Conservation (phyloP, 2,888 invertebrate species). For the Andrena flavipes region DNA sequence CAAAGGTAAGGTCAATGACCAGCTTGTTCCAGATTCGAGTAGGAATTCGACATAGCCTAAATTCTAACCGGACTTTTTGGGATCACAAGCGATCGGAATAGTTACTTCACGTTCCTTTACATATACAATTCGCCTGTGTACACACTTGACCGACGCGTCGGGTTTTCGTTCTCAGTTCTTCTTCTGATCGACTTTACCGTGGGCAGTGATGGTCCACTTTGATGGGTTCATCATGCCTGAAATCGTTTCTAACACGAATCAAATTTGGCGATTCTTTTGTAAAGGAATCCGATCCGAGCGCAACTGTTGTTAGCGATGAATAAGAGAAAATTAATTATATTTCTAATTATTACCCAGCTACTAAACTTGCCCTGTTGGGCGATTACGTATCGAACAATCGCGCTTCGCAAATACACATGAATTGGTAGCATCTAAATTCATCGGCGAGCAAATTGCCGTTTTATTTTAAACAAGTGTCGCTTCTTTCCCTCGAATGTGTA, state of each 20-base stretch:
- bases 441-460: background rate
- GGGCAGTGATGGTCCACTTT: too few species aligned
- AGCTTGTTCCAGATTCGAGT: constrained; percentile 83
- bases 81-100: constrained; percentile 67
- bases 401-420: too few species aligned
- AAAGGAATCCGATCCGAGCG: too few species aligned
- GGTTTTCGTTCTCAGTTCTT: background rate
- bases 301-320: too few species aligned
- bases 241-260: too few species aligned
- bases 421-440: background rate
- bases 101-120: constrained; percentile 58
- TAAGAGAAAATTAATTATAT: too few species aligned
- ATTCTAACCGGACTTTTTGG: constrained; percentile 82
- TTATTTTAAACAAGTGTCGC: background rate
- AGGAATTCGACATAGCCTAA: constrained; percentile 83
- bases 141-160: background rate
- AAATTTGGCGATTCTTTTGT: too few species aligned
- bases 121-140: background rate
- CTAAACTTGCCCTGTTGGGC: too few species aligned
- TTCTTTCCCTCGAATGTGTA: background rate
- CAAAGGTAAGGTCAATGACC: constrained; percentile 80
- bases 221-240: too few species aligned
- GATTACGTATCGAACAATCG: too few species aligned
- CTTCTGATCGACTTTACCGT: background rate
- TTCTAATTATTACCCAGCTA: too few species aligned